Evolutionary conservation across 1,140 invertebrate genomes (phyloP), one percentile per base, ranked within the genome.

Genomic region (Eurosta solidaginis): DNA sequence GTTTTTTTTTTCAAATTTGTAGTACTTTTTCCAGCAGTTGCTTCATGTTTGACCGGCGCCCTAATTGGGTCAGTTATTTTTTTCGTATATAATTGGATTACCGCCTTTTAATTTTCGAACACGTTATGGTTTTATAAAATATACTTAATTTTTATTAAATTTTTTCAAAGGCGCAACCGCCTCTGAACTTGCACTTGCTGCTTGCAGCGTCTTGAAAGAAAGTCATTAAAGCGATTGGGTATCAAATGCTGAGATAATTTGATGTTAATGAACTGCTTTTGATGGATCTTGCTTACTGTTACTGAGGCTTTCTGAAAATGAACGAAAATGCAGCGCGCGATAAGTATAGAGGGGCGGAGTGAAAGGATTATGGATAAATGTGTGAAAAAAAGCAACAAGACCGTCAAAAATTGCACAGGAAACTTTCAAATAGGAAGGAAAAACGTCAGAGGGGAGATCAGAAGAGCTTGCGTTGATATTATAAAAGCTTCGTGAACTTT

Each of bases 61-160:
- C 84, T 85, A 85, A 85, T 85, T 85, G 84, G 84, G 84, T 85
- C 44, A 78, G 84, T 85, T 36, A 78, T 29, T 36, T 25, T n/a
- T 73, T 68, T 83, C 82, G 52, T 83, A 81, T 83, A 83, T 85
- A 85, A 85, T 85, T 85, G 84, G 84, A 85, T 85, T 85, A 84
- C 84, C 84, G 84, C 84, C 84, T 85, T 84, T 85, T 83, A 79
- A 85, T 85, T 85, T 81, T 74, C 40, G 7, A 47, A 59, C 29
- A 20, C 59, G 59, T 68, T 33, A 68, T 22, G 33, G n/a, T 40
- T 68, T 68, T 42, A 22, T 40, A 36, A 40, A 40, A 40, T 40
- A 68, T 20, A 33, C 54, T 27, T 63, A 12, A n/a, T 68, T 68
- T 12, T 6, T 54, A 1, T 50, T 52, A 78, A 44, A 74, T 74